Evolutionary conservation across 2,113 vertebrate genomes (phyloP).

Genomic region (Cranoglanis bouderius): DNA sequence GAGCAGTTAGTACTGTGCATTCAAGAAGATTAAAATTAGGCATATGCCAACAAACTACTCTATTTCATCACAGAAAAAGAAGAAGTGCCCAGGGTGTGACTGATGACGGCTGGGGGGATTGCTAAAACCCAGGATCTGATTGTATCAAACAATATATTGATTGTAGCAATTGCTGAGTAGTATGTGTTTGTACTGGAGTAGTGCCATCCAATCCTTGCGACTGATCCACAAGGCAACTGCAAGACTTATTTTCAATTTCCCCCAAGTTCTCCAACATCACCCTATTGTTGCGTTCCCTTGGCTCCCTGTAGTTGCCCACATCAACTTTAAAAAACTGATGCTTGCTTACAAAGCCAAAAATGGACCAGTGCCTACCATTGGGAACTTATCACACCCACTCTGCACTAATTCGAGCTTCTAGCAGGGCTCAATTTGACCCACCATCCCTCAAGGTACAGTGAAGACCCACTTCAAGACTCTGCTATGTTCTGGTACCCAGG

Average conservation of each 20-base stretch:
- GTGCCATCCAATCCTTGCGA: background rate
- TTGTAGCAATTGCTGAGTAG: background rate
- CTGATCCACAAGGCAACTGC: background rate
- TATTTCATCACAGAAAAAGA: conserved; percentile 32
- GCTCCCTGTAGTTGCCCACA: background rate
- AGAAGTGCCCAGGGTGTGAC: conserved; percentile 43
- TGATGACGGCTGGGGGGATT: conserved; percentile 32
- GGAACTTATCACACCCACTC: background rate
- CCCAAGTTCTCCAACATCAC: background rate
- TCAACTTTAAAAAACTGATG: background rate
- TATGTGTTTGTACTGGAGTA: background rate
- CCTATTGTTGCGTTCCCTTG: background rate
- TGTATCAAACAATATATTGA: background rate
- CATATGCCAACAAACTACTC: conserved; percentile 64
- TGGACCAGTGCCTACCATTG: background rate
- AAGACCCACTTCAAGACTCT: background rate
- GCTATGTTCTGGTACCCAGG: background rate
- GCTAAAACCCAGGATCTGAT: background rate
- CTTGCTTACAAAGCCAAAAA: background rate
- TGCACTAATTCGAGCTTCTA: background rate
- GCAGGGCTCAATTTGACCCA: background rate
- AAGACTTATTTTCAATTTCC: background rate
- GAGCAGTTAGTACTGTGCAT: conserved; percentile 59
- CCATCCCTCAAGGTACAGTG: background rate
- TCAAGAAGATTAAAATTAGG: conserved; percentile 73